phyloP scores from a whole-genome alignment of 2,113 vertebrate genomes.

The Oreochromis niloticus region DNA sequence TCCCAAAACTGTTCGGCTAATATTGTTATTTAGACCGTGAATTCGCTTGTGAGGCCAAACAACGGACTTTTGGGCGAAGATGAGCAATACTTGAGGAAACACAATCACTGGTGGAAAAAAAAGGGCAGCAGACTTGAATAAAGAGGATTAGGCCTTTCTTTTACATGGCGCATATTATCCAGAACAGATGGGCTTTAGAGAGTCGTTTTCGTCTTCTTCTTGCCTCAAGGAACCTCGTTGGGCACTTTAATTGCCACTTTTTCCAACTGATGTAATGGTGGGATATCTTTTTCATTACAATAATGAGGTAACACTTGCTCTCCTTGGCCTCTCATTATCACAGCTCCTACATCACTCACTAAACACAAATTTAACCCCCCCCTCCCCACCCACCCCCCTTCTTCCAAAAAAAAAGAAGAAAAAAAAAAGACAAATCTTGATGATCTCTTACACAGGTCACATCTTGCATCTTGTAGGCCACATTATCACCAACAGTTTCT shows the following conservation, averaged over 20 bases:
- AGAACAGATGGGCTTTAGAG: conserved; percentile 80
- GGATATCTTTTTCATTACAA: conserved; percentile 97
- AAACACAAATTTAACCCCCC: conserved; percentile 64
- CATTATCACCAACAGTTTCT: background rate
- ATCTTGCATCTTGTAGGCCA: background rate
- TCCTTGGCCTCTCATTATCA: conserved; percentile 96
- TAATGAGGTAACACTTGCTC: conserved; percentile 98
- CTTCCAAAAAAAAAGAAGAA: background rate
- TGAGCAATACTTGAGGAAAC: conserved; percentile 30
- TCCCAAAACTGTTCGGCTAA: background rate
- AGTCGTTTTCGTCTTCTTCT: conserved; percentile 81
- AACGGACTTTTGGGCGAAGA: background rate
- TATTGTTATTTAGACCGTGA: background rate
- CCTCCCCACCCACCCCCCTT: background rate
- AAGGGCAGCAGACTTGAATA: conserved; percentile 69
- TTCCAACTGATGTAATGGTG: conserved; percentile 90
- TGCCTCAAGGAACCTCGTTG: conserved; percentile 84
- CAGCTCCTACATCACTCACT: conserved; percentile 78
- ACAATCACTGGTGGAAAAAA: conserved; percentile 31
- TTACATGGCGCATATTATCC: conserved; percentile 79
- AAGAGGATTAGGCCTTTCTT: conserved; percentile 75
- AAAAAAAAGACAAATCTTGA: background rate
- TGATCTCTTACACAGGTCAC: background rate
- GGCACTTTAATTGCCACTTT: conserved; percentile 96
- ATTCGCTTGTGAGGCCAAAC: background rate